Evolutionary conservation across 2,797 vertebrate species (phyloP), one percentile per base, ranked within the genome.

Genomic region (Parauchenoglanis punctatus): DNA sequence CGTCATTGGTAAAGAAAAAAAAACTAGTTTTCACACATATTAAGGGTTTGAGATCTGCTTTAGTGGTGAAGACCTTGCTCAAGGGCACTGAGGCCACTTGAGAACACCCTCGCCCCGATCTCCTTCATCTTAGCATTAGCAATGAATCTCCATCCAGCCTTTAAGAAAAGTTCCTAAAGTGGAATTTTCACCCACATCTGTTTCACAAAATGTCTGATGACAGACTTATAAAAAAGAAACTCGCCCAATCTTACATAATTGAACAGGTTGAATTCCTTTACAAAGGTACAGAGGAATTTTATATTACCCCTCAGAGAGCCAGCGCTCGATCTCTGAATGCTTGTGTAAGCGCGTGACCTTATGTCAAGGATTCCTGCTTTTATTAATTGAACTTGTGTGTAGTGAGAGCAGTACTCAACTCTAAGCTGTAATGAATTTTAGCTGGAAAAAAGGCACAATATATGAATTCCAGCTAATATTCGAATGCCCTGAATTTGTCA

Each of bases 1-100:
- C 85, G 88, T 84, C 84, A 65, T 88, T 88, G 54, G 88, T 70
- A n/a, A 72, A 86, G 35, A 46, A 40, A 4, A 15, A 81, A 81
- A n/a, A 46, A 46, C 40, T 40, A 40, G 40, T 83, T 28, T 49
- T 28, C 13, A 17, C 25, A 65, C 20, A 23, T 12, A 52, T 83
- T 28, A 83, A 83, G 4, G 61, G 2, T 52, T 83, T 52, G 11
- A 94, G 94, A 88, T 78, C 88, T 92, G 94, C 89, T 92, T 93
- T 93, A 95, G 90, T 84, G 84, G 89, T 68, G 92, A 94, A 92
- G 93, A 94, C 94, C 91, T 94, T 94, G 89, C 91, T 94, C 94
- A 95, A 95, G 94, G 94, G 91, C 94, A 93, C 17, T 70, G 56
- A 95, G 94, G 94, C 90, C 94, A 93, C 49, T 82, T 58, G 81